A percentile compares a stretch with the other conserved stretches of the same genome.
phyloP scores from a whole-genome alignment of 2,797 vertebrate species.

The Tolypeutes matacus region DNA sequence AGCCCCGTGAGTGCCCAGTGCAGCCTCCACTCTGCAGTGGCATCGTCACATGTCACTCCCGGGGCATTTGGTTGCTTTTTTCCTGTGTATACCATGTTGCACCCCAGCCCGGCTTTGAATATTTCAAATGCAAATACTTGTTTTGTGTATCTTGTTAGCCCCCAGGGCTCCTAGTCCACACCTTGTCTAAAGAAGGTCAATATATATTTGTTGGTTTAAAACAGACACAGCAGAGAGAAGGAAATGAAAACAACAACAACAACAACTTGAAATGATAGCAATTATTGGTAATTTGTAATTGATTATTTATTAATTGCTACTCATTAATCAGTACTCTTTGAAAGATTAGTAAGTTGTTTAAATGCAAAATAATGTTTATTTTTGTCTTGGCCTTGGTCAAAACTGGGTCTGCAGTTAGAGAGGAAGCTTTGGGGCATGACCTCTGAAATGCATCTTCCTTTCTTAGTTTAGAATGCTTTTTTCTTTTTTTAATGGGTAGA shows the following conservation, averaged over 20 bases:
- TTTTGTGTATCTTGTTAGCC: not conserved
- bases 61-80: not conserved
- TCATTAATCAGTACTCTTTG: conserved; percentile 30
- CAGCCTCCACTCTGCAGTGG: not conserved
- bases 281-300: conserved; percentile 66
- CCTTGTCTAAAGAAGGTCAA: conserved; percentile 46
- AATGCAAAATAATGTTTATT: conserved; percentile 63
- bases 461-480: not conserved
- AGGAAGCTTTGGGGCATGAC: not conserved
- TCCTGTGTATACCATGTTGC: not conserved
- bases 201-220: conserved; percentile 22
- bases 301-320: conserved; percentile 39
- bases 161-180: not conserved
- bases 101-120: not conserved
- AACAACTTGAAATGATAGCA: conserved; percentile 17
- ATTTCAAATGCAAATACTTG: conserved; percentile 6
- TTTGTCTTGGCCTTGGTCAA: conserved; percentile 14
- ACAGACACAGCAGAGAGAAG: not conserved
- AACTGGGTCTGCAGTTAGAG: not conserved
- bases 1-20: not conserved
- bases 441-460: conserved; percentile 22
- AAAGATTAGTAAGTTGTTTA: conserved; percentile 48
- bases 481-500: too few species aligned
- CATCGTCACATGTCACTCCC: too few species aligned
- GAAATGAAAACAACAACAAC: not conserved